Percentiles rank a stretch among this genome's conserved stretches.
These are phyloP conservation scores for Nomada lathburiana DNA, from an alignment of 2,888 invertebrate genomes.

Conservation along the genomic window DNA sequence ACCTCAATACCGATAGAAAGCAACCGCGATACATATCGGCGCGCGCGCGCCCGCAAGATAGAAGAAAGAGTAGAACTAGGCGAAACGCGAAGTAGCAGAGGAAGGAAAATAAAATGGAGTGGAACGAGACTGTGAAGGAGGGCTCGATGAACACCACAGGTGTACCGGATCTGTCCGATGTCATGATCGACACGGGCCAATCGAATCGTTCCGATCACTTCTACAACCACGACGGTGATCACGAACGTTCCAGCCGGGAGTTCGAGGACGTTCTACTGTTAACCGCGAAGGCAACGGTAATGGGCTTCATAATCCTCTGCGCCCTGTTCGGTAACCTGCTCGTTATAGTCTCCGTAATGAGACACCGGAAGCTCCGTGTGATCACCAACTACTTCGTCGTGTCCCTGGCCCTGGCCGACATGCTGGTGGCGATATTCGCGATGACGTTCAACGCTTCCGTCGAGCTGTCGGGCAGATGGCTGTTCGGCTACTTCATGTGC, in stretches of 20 bases:
- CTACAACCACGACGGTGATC: conserved; percentile 57
- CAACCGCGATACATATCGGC: no score
- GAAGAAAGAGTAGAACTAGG: no score
- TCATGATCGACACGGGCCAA: conserved; percentile 75
- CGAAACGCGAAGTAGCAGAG: no score
- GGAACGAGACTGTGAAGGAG: conserved; percentile 56
- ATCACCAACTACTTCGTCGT: conserved; percentile 99
- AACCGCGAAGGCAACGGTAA: conserved; percentile 91
- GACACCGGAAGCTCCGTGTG: conserved; percentile 90
- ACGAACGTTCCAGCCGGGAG: conserved; percentile 70
- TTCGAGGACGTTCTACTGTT: conserved; percentile 87
- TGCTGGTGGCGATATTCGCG: conserved; percentile 96
- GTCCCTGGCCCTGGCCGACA: conserved; percentile 96
- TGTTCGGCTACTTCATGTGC: conserved; percentile 96
- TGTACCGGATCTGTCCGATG: conserved; percentile 18
- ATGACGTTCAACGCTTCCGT: conserved; percentile 98
- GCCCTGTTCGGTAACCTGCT: conserved; percentile 96
- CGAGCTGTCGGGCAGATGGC: conserved; percentile 93
- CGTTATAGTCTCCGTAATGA: conserved; percentile 94
- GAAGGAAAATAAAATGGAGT: conserved; percentile 38
- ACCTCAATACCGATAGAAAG: no score
- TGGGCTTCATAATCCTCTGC: conserved; percentile 94
- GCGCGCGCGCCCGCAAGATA: no score
- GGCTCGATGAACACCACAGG: conserved; percentile 44
- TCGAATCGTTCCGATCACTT: conserved; percentile 55